Percentiles rank a stretch among this genome's conserved stretches.
Conservation (phyloP, 2,888 invertebrate genomes). For the Ennomos erosarius region DNA sequence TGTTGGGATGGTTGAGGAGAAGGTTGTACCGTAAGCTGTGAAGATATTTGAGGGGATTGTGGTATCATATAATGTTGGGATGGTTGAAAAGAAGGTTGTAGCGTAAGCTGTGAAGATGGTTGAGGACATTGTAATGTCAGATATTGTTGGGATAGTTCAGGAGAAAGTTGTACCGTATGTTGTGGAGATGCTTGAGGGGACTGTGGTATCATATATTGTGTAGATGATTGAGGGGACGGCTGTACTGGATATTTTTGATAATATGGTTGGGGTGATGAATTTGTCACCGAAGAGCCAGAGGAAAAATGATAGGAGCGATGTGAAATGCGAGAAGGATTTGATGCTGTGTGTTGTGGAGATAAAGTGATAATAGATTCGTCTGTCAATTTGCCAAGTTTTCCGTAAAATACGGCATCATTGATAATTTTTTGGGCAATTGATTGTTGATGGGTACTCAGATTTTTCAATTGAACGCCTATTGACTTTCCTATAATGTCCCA, state of each 20-base stretch:
- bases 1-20: no score
- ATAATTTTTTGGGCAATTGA: constrained; percentile 35
- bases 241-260: constrained; percentile 1
- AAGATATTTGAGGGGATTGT: no score
- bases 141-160: no score
- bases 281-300: background rate
- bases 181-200: no score
- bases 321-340: constrained; percentile 1
- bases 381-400: constrained; percentile 30
- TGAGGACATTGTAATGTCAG: no score
- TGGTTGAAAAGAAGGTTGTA: no score
- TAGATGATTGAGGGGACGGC: constrained; percentile 4
- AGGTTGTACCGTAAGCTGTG: no score
- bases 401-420: constrained; percentile 33
- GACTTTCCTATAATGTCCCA: constrained; percentile 26
- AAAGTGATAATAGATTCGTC: constrained; percentile 8
- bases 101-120: no score
- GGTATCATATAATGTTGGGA: no score
- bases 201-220: constrained; percentile 4
- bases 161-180: no score
- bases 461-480: constrained; percentile 30
- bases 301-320: constrained; percentile 2
- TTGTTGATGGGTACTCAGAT: constrained; percentile 24
- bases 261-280: no score
- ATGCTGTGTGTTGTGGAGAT: constrained; percentile 5